Evolutionary conservation across 1,140 invertebrate genomes (phyloP), one percentile per base, ranked within the genome.

Genomic region (Drosophila triauraria): DNA sequence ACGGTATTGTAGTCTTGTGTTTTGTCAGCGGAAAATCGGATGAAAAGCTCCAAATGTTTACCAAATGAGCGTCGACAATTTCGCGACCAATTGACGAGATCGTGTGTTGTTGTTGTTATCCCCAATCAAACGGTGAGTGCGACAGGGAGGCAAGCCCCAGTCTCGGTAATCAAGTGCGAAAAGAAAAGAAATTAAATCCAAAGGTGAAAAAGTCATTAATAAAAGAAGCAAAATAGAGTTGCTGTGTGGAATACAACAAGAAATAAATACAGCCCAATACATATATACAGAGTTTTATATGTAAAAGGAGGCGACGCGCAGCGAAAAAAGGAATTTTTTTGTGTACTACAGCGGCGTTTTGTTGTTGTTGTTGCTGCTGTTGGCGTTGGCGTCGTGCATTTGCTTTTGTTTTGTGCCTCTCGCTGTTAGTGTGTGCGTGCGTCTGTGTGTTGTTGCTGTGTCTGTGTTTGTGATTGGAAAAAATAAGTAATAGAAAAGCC

Each of bases 121-220:
- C 38, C 46, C 13, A 57, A 59, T 77, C 57, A 46, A 83, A 87
- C 84, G 84, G 83, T 87, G 84, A 87, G 83, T 87, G 72, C 63
- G 56, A 68, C 40, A 38, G 57, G 47, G 44, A 35, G 42, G 50
- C 42, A 40, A 59, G 64, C 62, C 47, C 20, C 38, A 54, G 62
- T 58, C 40, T 53, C 43, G 32, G 17, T 42, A 43, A 51, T 60
- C 38, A 59, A 75, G 53, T 48, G 74, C 63, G 74, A 23, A 53
- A 35, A 40, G 53, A 56, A 40, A n/a, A 56, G 35, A 56, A 56
- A 56, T 56, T n/a, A 56, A 63, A 35, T 59, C 57, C 44, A 58
- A 68, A 87, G 84, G 83, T 88, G 83, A 70, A 88, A 85, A 88
- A 80, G 72, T 75, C 84, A 80, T 78, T 75, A 85, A 81, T 80